A percentile compares a stretch with the other conserved stretches of the same genome.
Conservation (phyloP, 1,140 invertebrate genomes). For the Araneus ventricosus region DNA sequence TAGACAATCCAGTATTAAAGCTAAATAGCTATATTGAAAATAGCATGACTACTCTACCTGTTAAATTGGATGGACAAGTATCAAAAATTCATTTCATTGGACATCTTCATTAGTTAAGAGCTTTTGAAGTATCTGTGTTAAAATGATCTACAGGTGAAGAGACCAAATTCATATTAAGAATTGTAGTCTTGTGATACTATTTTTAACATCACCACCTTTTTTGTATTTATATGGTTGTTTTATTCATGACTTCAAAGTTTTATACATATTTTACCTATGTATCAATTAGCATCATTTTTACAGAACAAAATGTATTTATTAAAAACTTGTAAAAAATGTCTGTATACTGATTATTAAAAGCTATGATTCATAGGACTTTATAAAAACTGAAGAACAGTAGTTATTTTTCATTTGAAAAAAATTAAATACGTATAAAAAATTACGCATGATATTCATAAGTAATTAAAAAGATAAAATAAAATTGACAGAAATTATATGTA, state of each 20-base stretch:
- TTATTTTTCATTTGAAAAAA: not conserved
- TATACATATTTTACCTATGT: not conserved
- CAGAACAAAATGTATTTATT: slow-evolving; percentile 14
- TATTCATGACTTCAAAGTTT: slow-evolving; percentile 6
- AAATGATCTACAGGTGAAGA: not conserved
- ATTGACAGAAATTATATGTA: too few species aligned
- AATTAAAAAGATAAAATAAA: too few species aligned
- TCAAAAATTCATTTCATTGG: not conserved
- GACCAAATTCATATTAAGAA: not conserved
- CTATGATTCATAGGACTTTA: not conserved
- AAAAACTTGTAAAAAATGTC: not conserved
- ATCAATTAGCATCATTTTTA: slow-evolving; percentile 2
- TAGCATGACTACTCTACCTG: not conserved
- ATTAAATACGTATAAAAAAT: too few species aligned
- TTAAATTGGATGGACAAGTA: not conserved
- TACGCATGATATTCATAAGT: too few species aligned
- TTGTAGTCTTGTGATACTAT: not conserved
- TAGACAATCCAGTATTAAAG: not conserved
- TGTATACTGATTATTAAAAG: not conserved
- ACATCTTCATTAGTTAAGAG: slow-evolving; percentile 16
- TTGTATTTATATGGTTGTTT: not conserved
- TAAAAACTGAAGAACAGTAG: not conserved
- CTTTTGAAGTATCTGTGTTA: slow-evolving; percentile 2
- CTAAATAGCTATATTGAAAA: not conserved
- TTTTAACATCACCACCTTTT: not conserved